A percentile compares a stretch with the other conserved stretches of the same genome.
These are phyloP conservation scores for Steatornis caripensis DNA, from an alignment of 2,113 vertebrate species.

Conservation along the genomic window DNA sequence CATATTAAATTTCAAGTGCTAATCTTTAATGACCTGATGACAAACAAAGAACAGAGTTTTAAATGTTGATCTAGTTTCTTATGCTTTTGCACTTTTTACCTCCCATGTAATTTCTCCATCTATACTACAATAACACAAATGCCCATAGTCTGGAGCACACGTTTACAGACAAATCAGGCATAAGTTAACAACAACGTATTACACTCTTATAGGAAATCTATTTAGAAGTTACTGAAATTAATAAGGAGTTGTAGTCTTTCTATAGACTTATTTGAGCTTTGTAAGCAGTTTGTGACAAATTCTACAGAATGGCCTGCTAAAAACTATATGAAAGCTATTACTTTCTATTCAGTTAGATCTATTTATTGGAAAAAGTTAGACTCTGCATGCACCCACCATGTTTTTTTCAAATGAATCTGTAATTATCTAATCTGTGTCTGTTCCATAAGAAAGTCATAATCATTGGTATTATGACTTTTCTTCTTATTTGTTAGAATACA, in stretches of 20 bases:
- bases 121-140: background rate
- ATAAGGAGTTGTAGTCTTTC: background rate
- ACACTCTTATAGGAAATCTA: background rate
- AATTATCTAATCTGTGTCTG: background rate
- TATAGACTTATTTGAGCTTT: background rate
- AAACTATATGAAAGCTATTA: background rate
- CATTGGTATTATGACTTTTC: background rate
- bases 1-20: background rate
- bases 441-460: background rate
- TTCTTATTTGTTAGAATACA: background rate
- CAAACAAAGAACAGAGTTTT: background rate
- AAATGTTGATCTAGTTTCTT: background rate
- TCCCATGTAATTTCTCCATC: background rate
- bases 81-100: background rate
- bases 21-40: background rate
- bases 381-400: fast-evolving
- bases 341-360: background rate
- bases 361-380: background rate
- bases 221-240: background rate
- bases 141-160: background rate
- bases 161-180: background rate
- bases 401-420: background rate
- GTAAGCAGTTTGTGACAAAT: background rate
- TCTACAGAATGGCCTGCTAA: background rate
- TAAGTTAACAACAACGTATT: background rate